Percentiles rank a stretch among this genome's conserved stretches.
Conservation (phyloP, 37 sponge, comb jelly and placozoan species). For the Tethya wilhelma region DNA sequence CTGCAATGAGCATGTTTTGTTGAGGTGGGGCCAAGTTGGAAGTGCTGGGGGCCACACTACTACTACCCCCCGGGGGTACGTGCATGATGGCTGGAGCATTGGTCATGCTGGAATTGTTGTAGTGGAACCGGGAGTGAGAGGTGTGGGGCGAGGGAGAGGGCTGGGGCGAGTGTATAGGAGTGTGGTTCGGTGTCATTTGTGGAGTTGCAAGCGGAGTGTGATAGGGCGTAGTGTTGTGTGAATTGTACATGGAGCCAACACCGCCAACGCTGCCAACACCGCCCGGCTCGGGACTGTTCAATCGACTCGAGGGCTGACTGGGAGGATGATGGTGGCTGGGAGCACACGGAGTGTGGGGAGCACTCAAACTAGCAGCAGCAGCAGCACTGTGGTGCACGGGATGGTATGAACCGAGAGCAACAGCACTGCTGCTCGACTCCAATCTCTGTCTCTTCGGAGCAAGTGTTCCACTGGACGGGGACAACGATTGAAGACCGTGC, state of each 20-base stretch:
- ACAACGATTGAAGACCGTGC: neutral
- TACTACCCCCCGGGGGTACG: neutral
- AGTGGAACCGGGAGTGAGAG: neutral
- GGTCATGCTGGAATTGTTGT: neutral
- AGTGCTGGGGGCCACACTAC: neutral
- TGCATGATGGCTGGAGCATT: neutral
- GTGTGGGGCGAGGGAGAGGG: slow-evolving; percentile 38
- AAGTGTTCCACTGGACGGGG: neutral
- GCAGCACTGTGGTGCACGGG: too few species aligned
- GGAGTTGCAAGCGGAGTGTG: slow-evolving; percentile 61
- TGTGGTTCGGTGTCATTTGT: slow-evolving; percentile 37
- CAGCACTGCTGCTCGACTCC: slow-evolving; percentile 2
- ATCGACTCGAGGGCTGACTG: slow-evolving; percentile 30
- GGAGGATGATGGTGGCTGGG: neutral
- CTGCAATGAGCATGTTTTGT: neutral
- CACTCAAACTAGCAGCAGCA: neutral
- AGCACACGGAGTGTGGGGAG: slow-evolving; percentile 9
- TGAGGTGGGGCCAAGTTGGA: slow-evolving; percentile 1
- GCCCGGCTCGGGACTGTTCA: slow-evolving; percentile 30
- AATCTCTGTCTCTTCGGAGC: neutral
- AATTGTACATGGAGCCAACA: slow-evolving; percentile 4
- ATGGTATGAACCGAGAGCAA: neutral
- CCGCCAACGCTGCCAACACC: neutral
- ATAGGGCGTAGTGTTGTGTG: slow-evolving; percentile 59
- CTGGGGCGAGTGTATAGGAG: slow-evolving; percentile 68